Evolutionary conservation across 1,140 invertebrate species (phyloP), one percentile per base, ranked within the genome.

Genomic region (Carposina sasakii): DNA sequence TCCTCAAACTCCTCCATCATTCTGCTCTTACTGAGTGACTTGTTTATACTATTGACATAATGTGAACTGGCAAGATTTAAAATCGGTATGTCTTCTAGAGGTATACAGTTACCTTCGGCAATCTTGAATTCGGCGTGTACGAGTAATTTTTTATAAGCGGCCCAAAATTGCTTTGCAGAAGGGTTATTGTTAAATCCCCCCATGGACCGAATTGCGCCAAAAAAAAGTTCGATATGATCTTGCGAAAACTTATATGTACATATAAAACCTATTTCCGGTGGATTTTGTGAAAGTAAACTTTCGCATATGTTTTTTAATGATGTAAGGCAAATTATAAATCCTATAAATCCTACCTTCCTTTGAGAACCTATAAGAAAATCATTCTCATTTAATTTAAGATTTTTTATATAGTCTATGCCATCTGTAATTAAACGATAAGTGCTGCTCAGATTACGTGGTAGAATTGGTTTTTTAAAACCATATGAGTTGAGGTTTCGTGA

Each of bases 401-500:
- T 15, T 21, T 39, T 44, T 1, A 39, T 48, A 17, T 48, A 39
- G 1, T 3, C 9, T 30, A 37, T 26, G 15, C 30, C 42, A 12
- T 12, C 10, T 33, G 16, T 34, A 45, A 52, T 48, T 8, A 49
- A 45, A n/a, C 10, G 2, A 33, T 45, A 12, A 22, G n/a, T 44
- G n/a, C 34, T 2, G 13, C 33, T 13, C 6, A 26, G 4, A 13
- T 36, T 47, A n/a, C 13, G 16, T 1, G 20, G 8, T 37, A 15
- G 2, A 17, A 51, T 3, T 19, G 48, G 37, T 22, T 21, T 22
- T 51, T 56, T 56, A n/a, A 22, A 51, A 0, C 48, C 54, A 31
- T 48, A 30, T 12, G 16, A 28, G 45, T 30, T 21, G 24, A 55
- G 16, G 50, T 58, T 68, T 49, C 48, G 56, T 13, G 49, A 47